Evolutionary conservation across 2,888 invertebrate genomes (phyloP).

Genomic region (Macrophya annulata): DNA sequence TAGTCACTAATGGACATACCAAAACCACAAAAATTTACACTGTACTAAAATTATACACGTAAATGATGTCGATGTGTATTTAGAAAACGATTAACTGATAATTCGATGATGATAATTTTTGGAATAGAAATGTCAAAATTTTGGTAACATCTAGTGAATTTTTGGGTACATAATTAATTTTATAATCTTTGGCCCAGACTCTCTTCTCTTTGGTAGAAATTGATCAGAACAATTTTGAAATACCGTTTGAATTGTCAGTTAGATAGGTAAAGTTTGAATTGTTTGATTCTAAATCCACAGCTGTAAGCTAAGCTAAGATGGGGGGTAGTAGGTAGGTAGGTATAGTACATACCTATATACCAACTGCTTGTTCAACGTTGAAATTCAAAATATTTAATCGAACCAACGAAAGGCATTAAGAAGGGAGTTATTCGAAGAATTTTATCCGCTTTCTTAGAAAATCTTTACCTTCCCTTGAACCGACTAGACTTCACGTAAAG

Average conservation of each 20-base stretch:
- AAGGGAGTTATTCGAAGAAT: conserved; percentile 44
- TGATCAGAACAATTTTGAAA: conserved; percentile 29
- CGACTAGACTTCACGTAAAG: background rate
- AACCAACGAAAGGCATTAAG: conserved; percentile 31
- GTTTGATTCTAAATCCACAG: background rate
- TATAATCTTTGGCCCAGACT: too few relatives aligned
- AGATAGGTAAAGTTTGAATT: background rate
- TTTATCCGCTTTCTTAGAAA: conserved; percentile 21
- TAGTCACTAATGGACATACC: background rate
- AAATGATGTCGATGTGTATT: too few relatives aligned
- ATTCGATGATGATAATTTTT: too few relatives aligned
- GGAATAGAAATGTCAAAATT: too few relatives aligned
- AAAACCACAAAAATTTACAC: too few relatives aligned
- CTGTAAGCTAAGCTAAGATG: background rate
- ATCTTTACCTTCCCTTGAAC: conserved; percentile 4
- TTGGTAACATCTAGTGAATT: too few relatives aligned
- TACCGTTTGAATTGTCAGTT: conserved; percentile 38
- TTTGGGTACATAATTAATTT: too few relatives aligned
- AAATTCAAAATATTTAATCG: conserved; percentile 53
- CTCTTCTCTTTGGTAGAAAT: background rate
- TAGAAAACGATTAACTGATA: too few relatives aligned
- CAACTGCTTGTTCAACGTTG: conserved; percentile 20
- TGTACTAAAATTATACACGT: too few relatives aligned
- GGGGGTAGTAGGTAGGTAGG: too few relatives aligned
- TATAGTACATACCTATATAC: too few relatives aligned